Base-by-base conservation (phyloP, 2,888 invertebrate species). In the Netelia fuscicornis region DNA sequence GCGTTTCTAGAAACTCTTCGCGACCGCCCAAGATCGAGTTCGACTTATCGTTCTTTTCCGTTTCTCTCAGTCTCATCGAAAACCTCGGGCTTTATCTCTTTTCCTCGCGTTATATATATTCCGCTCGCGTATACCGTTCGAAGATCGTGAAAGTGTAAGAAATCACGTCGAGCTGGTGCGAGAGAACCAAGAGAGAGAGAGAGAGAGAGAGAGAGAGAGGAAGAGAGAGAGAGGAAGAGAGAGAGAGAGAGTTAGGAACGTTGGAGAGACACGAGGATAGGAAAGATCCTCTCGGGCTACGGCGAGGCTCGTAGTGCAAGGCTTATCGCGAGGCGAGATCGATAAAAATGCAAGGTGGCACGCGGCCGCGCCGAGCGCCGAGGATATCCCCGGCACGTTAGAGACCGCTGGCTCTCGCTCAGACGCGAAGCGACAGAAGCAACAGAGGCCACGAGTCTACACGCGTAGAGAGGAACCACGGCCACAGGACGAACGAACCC, bases 271-370 rank as follows among this genome's bases (percentile, higher is more conserved):
- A 30, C 23, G 37, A 54, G 74, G 65, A 68, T 85, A 76, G 82
- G 80, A 74, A 81, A 83, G 83, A 87, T 86, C 71, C 83, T 83
- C 83, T 74, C 77, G 52, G 78, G 79, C 70, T 72, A 64, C 67
- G 67, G 79, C 44, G 65, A 62, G 25, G 60, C 52, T 71, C 68
- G 76, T 71, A 71, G 81, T 76, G 79, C 81, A 76, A 42, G 60
- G 77, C 86, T 90, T 90, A 90, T 91, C 91, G 90, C 58, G 80
- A 60, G 75, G 71, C 65, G 77, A 81, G 78, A 90, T 91, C 90
- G 89, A 88, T 89, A 91, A 90, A 91, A 92, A 92, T 90, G 89
- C 90, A 88, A 89, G 91, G 90, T 90, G 91, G 90, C 91, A 91
- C 91, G 90, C 89, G 90, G 91, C 90, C 87, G 87, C 89, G 85